These are phyloP conservation scores for Watsonalla binaria DNA, from an alignment of 2,888 invertebrate genomes.

Conservation along the genomic window DNA sequence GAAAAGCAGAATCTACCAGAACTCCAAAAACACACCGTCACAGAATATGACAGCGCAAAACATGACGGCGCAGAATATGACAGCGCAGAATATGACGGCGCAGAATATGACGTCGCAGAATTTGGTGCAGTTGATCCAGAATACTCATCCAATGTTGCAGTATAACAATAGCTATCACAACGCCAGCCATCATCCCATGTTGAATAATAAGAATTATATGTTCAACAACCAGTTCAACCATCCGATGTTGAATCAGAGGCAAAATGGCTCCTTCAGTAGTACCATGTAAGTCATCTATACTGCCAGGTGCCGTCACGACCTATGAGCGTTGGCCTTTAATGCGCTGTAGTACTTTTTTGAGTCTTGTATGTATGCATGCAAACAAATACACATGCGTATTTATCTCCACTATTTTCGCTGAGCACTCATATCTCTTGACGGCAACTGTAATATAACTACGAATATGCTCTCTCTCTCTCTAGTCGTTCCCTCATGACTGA, in stretches of 20 bases:
- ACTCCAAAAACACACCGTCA: constrained; percentile 29
- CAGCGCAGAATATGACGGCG: constrained; percentile 9
- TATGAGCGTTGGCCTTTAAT: no score
- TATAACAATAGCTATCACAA: constrained; percentile 61
- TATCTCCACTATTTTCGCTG: no score
- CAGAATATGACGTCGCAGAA: constrained; percentile 53
- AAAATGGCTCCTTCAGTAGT: constrained; percentile 48
- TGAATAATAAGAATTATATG: constrained; percentile 39
- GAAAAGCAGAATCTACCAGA: constrained; percentile 17
- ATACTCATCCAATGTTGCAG: constrained; percentile 68
- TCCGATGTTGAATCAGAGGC: constrained; percentile 43
- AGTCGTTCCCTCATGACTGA: no score
- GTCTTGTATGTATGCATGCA: no score
- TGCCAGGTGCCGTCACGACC: no score
- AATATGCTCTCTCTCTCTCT: no score
- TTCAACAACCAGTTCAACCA: constrained; percentile 43
- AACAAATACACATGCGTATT: no score
- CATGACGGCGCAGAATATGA: constrained; percentile 42
- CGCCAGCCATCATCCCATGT: constrained; percentile 66
- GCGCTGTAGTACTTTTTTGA: no score
- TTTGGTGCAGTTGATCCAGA: constrained; percentile 65
- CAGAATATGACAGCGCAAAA: constrained; percentile 55
- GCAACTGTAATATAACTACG: no score
- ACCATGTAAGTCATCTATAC: constrained; percentile 24
- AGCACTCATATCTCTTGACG: no score